Conservation (phyloP, 2,888 invertebrate species). For the Ypsolopha sequella region DNA sequence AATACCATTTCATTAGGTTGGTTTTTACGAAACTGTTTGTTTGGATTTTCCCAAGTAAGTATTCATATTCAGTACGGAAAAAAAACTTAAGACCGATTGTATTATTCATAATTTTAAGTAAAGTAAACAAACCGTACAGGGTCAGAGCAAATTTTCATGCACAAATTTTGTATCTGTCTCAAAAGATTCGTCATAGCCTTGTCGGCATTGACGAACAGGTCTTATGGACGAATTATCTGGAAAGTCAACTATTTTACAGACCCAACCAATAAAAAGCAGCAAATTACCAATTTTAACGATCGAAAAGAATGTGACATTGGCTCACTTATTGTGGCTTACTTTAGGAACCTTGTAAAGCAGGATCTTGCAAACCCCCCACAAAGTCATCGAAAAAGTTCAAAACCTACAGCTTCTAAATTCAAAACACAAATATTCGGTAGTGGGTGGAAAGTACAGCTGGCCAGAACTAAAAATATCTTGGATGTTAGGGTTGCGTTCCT, state of each 20-base stretch:
- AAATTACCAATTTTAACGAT: not conserved
- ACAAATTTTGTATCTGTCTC: not conserved
- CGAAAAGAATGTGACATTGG: not conserved
- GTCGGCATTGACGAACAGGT: constrained; percentile 22
- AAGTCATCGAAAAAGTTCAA: too few species aligned
- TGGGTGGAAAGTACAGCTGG: constrained; percentile 13
- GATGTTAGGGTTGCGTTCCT: too few species aligned
- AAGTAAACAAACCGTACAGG: not conserved
- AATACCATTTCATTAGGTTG: too few species aligned
- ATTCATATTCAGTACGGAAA: too few species aligned
- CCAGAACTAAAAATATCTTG: constrained; percentile 7
- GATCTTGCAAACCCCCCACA: not conserved
- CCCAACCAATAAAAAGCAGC: too few species aligned
- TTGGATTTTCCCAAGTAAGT: too few species aligned
- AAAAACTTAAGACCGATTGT: too few species aligned
- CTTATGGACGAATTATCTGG: too few species aligned
- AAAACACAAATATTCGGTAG: not conserved
- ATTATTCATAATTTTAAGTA: too few species aligned
- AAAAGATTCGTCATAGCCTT: constrained; percentile 25
- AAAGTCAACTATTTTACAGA: too few species aligned
- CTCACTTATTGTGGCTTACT: not conserved
- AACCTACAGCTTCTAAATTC: not conserved
- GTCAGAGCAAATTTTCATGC: not conserved
- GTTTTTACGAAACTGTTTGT: too few species aligned
- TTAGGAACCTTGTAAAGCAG: constrained; percentile 8